Conservation (phyloP, 2,797 vertebrate species). For the Astyanax mexicanus region DNA sequence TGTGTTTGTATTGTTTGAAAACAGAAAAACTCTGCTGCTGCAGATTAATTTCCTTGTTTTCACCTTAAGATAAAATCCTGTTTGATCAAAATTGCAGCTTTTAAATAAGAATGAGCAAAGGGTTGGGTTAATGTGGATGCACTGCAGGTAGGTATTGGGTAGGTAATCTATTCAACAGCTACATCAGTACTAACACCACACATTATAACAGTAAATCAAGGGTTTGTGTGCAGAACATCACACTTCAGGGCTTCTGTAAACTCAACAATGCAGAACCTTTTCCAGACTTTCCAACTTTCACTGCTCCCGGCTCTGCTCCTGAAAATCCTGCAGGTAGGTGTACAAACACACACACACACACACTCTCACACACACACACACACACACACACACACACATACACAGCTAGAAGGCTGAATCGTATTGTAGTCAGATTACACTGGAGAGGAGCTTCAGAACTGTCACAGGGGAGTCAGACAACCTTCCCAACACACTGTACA, state of each 20-base stretch:
- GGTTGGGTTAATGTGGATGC: too few relatives aligned
- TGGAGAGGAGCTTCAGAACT: neutral
- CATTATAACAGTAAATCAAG: too few relatives aligned
- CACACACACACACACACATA: neutral
- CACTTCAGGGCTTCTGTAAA: neutral
- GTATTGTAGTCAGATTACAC: conserved; percentile 4
- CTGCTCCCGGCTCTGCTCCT: neutral
- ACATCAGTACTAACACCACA: too few relatives aligned
- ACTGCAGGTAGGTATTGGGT: too few relatives aligned
- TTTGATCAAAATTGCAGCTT: too few relatives aligned
- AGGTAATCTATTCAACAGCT: too few relatives aligned
- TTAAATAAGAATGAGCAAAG: too few relatives aligned
- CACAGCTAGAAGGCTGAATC: neutral
- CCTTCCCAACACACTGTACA: conserved; percentile 7
- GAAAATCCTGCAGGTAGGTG: neutral
- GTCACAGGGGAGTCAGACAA: conserved; percentile 4
- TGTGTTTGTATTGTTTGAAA: too few relatives aligned
- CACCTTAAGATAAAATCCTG: too few relatives aligned
- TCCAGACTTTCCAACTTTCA: neutral
- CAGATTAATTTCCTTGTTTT: too few relatives aligned
- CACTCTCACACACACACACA: neutral
- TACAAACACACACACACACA: neutral
- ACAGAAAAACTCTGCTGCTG: too few relatives aligned
- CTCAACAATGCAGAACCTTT: neutral
- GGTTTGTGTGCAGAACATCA: too few relatives aligned